Evolutionary conservation across 2,113 vertebrate species (phyloP).

Genomic region (Elachura formosa): DNA sequence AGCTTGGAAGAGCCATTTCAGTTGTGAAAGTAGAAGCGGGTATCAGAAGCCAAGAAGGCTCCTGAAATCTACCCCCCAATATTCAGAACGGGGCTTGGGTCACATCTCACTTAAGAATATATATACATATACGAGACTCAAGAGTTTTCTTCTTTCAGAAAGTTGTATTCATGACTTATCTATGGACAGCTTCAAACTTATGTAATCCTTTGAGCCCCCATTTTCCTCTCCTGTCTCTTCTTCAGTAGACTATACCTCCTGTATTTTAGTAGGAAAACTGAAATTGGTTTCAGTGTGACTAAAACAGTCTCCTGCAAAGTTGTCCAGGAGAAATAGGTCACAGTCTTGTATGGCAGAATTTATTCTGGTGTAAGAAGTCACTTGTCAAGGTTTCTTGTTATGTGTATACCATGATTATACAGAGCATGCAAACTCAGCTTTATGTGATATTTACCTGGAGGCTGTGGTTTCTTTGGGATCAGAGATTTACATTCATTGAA

Average conservation of each 20-base stretch:
- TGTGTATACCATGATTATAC: background rate
- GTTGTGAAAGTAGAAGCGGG: conserved; percentile 30
- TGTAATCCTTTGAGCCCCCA: background rate
- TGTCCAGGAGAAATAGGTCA: background rate
- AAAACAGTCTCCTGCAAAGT: conserved; percentile 14
- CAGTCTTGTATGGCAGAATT: background rate
- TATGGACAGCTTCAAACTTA: conserved; percentile 2
- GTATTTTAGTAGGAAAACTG: conserved; percentile 35
- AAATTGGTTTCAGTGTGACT: background rate
- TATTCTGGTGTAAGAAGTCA: background rate
- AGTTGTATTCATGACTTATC: conserved; percentile 1
- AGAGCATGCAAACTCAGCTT: conserved; percentile 7
- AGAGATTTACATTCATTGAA: conserved; percentile 36
- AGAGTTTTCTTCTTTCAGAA: conserved; percentile 19
- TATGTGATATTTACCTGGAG: conserved; percentile 9
- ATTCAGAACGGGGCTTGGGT: background rate
- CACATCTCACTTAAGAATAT: background rate
- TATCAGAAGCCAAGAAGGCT: conserved; percentile 30
- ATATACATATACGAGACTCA: background rate
- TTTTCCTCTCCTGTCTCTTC: conserved; percentile 6
- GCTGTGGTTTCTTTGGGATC: conserved; percentile 22
- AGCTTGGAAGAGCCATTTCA: conserved; percentile 56
- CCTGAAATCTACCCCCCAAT: background rate
- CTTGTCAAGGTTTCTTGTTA: background rate
- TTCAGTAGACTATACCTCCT: conserved; percentile 39